Conservation (phyloP, 2,888 invertebrate genomes). For the Drosophila diplacantha region DNA sequence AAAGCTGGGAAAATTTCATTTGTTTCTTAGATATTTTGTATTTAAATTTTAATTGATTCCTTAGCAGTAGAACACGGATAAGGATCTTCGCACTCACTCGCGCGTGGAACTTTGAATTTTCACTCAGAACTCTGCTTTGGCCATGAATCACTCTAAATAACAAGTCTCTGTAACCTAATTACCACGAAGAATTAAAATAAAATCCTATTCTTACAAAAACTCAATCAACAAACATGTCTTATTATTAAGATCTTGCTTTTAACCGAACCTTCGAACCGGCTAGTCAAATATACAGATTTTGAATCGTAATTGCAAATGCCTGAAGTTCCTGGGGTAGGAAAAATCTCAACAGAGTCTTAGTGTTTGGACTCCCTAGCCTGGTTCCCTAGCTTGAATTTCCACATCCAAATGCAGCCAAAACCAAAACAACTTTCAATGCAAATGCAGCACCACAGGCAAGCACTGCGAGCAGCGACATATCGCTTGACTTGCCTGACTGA, state of each 20-base stretch:
- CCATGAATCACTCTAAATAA: no score
- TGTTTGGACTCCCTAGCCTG: conserved; percentile 2
- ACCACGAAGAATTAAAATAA: background rate
- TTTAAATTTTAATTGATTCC: no score
- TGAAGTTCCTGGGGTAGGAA: background rate
- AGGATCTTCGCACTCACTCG: no score
- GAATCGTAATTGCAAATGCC: background rate
- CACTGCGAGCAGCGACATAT: conserved; percentile 26
- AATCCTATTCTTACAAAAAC: background rate
- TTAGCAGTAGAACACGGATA: no score
- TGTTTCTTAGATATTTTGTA: background rate
- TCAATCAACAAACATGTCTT: background rate
- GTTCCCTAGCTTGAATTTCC: conserved; percentile 35
- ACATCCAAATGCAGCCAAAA: conserved; percentile 42
- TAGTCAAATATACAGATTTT: background rate
- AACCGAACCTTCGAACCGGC: background rate
- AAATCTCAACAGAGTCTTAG: conserved; percentile 20
- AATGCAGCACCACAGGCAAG: conserved; percentile 43
- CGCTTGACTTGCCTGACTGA: conserved; percentile 41
- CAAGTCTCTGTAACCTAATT: background rate
- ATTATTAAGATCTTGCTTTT: background rate
- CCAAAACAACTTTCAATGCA: conserved; percentile 65
- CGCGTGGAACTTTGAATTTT: no score
- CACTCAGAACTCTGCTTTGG: no score
- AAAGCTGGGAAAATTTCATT: background rate